Percentiles rank a stretch among this genome's conserved stretches.
phyloP scores from a whole-genome alignment of 1,140 invertebrate species.

The Drosophila obscura region DNA sequence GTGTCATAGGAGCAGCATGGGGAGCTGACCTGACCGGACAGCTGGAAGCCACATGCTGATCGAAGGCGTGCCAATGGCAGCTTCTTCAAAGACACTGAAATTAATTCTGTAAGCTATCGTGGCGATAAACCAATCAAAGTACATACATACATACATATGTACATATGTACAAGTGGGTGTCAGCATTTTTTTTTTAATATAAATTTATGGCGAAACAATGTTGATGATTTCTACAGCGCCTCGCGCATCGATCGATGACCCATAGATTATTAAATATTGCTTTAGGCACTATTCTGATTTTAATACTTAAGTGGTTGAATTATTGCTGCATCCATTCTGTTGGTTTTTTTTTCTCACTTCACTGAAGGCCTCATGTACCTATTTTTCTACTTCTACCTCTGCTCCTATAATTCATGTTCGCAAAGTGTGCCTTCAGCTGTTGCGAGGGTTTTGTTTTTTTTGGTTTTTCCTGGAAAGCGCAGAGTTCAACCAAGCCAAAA shows the following conservation, averaged over 20 bases:
- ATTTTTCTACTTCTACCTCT: too few relatives aligned
- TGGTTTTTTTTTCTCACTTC: too few relatives aligned
- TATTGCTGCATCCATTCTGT: too few relatives aligned
- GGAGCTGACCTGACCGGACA: not conserved
- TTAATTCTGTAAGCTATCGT: slow-evolving; percentile 5
- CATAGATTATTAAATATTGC: too few relatives aligned
- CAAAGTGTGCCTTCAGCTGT: slow-evolving; percentile 26
- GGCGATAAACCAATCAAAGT: too few relatives aligned
- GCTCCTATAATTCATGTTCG: not conserved
- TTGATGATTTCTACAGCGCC: too few relatives aligned
- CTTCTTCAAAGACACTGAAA: slow-evolving; percentile 4
- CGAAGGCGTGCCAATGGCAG: slow-evolving; percentile 11
- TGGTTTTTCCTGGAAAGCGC: slow-evolving; percentile 37
- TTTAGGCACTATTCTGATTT: too few relatives aligned
- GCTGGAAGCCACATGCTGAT: not conserved
- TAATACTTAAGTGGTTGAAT: too few relatives aligned
- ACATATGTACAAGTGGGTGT: too few relatives aligned
- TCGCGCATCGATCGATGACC: too few relatives aligned
- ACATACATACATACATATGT: too few relatives aligned
- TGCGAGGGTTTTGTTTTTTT: slow-evolving; percentile 15
- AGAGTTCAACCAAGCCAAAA: slow-evolving; percentile 32
- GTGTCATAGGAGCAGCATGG: slow-evolving; percentile 40
- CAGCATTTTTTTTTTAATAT: not conserved
- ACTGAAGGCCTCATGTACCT: too few relatives aligned
- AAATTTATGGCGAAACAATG: not conserved